Conservation (phyloP, 2,797 vertebrate genomes). For the Amphiprion clarkii region DNA sequence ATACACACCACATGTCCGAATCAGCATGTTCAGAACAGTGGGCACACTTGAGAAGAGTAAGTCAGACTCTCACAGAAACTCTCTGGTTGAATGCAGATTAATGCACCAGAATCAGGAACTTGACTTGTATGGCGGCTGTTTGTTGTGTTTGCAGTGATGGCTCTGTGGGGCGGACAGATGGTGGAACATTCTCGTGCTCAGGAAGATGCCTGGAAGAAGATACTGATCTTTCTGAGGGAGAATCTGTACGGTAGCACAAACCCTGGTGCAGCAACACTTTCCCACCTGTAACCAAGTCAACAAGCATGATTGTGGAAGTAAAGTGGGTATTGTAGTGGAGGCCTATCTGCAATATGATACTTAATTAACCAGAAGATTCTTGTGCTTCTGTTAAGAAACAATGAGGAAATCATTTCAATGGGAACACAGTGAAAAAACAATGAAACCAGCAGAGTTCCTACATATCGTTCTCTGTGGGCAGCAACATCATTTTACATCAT, state of each 20-base stretch:
- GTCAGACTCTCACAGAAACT: not conserved
- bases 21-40: slow-evolving; percentile 40
- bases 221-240: slow-evolving; percentile 74
- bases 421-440: too few species aligned
- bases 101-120: not conserved
- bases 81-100: not conserved
- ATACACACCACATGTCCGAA: slow-evolving; percentile 64
- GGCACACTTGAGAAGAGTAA: accelerated
- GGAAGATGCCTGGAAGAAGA: slow-evolving; percentile 81
- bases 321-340: too few species aligned
- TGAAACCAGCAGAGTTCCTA: too few species aligned
- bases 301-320: not conserved
- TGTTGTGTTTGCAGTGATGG: slow-evolving; percentile 59
- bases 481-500: too few species aligned
- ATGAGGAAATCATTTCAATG: too few species aligned
- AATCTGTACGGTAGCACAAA: slow-evolving; percentile 55
- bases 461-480: too few species aligned
- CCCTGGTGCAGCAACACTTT: not conserved
- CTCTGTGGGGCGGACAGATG: slow-evolving; percentile 79
- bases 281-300: slow-evolving; percentile 25
- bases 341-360: too few species aligned
- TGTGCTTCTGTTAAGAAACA: too few species aligned
- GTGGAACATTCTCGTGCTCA: too few species aligned
- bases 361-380: too few species aligned
- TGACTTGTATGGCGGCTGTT: not conserved